Evolutionary conservation across 2,113 vertebrate genomes (phyloP), one percentile per base, ranked within the genome.

Genomic region (Rana temporaria): DNA sequence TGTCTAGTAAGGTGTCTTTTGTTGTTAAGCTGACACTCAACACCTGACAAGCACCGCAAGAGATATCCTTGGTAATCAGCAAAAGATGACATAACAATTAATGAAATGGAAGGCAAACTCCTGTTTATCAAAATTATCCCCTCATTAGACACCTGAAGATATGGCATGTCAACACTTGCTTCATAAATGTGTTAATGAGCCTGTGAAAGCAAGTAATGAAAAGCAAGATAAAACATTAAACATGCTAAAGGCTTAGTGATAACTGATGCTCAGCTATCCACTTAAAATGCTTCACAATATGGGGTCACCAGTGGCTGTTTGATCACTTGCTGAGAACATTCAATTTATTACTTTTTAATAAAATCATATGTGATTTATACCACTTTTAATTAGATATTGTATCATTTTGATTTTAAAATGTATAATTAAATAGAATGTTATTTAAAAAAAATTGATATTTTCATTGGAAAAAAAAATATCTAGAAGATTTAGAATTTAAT

Each of bases 81-180:
- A 59, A 55, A 26, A 60, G 55, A 62, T 79, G 55, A 79, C 59
- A 60, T 38, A 69, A 24, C 65, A 80, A 69, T 70, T 80, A 70
- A 80, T 80, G 66, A 70, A 80, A 80, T 42, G 56, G 22, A 52
- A 80, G 78, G 48, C 78, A 70, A 69, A 57, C 55, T 62, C 66
- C 56, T 70, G 62, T 80, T 60, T 42, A 80, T 80, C 78, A 70
- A 80, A 80, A 69, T 80, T 66, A 59, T 60, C 15, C 78, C 66
- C 78, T 80, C 34, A 62, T 80, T 80, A 80, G 67, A 70, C 67
- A 68, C 78, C 78, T 70, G 66, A 80, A 70, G 78, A 80, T 78
- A 32, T 55, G 38, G 76, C 52, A 55, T 26, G 67, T 80, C 78
- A 80, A 69, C 78, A 60, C 78, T 70, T 60, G 34, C 14, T 71